phyloP scores from a whole-genome alignment of 1,140 invertebrate species.

The Holotrichia oblita region DNA sequence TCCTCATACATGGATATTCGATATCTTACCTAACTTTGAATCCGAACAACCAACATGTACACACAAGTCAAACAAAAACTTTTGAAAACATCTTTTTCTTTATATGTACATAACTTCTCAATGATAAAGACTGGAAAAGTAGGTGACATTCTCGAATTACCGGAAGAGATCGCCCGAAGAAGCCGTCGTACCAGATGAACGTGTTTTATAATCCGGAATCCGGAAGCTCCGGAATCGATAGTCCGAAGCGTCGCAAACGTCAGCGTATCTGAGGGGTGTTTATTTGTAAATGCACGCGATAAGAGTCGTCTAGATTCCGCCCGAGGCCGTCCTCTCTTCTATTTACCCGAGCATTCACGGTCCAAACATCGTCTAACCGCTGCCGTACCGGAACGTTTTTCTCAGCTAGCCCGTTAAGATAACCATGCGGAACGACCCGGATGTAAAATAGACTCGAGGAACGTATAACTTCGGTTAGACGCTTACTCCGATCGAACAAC shows the following conservation, averaged over 20 bases:
- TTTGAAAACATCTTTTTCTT: neutral
- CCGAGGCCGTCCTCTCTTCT: conserved; percentile 6
- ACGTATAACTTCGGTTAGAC: neutral
- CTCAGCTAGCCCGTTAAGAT: conserved; percentile 31
- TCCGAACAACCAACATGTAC: no score
- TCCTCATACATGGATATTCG: no score
- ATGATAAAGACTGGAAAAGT: neutral
- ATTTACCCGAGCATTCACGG: neutral
- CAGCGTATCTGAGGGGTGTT: conserved; percentile 39
- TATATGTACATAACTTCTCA: neutral
- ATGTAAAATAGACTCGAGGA: conserved; percentile 25
- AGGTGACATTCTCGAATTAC: neutral
- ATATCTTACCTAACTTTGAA: no score
- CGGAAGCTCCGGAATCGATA: conserved; percentile 21
- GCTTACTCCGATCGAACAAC: neutral
- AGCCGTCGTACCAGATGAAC: neutral
- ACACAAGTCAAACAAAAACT: no score
- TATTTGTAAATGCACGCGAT: conserved; percentile 39
- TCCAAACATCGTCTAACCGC: neutral
- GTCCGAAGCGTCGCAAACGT: conserved; percentile 13
- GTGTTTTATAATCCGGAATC: conserved; percentile 24
- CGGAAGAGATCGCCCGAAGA: conserved; percentile 11
- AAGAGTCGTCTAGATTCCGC: conserved; percentile 11
- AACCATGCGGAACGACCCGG: conserved; percentile 21
- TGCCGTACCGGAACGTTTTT: conserved; percentile 18